Conservation (phyloP, 2,113 vertebrate genomes). For the Gobius niger region DNA sequence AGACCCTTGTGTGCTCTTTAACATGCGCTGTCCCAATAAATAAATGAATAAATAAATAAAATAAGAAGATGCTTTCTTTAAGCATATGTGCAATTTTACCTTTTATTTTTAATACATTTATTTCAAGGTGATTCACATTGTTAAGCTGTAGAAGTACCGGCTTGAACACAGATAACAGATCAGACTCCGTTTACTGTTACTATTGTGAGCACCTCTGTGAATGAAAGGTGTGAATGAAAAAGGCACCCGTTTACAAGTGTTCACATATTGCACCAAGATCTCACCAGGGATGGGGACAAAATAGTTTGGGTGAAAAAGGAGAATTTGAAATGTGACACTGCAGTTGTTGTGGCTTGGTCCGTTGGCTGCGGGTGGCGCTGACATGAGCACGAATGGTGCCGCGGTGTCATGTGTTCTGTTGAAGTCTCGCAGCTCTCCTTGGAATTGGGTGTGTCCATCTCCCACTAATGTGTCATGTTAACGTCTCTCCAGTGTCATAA, state of each 20-base stretch:
- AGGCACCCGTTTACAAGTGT: neutral
- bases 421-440: slow-evolving; percentile 49
- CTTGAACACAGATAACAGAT: neutral
- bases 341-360: slow-evolving; percentile 17
- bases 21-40: neutral
- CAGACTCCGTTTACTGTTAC: neutral
- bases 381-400: slow-evolving; percentile 38
- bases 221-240: neutral
- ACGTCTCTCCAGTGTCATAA: slow-evolving; percentile 60
- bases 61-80: no score
- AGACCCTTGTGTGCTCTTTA: no score
- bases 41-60: neutral
- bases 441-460: slow-evolving; percentile 69
- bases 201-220: neutral
- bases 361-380: slow-evolving; percentile 38
- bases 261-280: neutral
- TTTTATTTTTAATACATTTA: neutral
- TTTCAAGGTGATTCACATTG: neutral
- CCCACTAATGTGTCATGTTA: slow-evolving; percentile 68
- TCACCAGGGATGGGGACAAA: neutral
- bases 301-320: neutral
- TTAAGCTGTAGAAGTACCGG: neutral
- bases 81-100: neutral
- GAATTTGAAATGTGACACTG: slow-evolving; percentile 9
- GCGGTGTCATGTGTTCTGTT: slow-evolving; percentile 45